These are phyloP conservation scores for Nerophis lumbriciformis DNA, from an alignment of 2,113 vertebrate genomes.

Conservation along the genomic window DNA sequence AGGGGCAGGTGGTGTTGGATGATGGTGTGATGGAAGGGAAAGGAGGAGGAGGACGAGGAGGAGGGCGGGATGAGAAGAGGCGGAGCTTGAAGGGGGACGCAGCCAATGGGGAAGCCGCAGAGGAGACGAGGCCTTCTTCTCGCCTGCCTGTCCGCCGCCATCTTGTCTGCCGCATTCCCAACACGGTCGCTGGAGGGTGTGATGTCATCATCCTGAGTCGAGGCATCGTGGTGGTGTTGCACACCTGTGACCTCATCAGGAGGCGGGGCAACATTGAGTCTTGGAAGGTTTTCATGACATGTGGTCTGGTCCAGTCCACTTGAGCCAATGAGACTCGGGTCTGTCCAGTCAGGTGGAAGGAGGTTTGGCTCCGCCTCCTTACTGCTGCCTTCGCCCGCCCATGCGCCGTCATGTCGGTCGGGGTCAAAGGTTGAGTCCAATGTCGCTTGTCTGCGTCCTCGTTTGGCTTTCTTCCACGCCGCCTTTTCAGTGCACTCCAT, in stretches of 20 bases:
- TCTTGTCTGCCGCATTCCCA: conserved; percentile 10
- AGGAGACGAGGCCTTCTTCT: conserved; percentile 20
- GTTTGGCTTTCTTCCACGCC: conserved; percentile 35
- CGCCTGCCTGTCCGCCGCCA: background rate
- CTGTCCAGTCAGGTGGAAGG: background rate
- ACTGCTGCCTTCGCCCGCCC: background rate
- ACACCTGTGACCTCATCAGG: background rate
- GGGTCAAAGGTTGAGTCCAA: background rate
- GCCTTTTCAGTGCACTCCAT: background rate
- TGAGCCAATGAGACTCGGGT: background rate
- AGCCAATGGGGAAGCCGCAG: conserved; percentile 20
- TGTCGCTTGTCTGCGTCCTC: conserved; percentile 25
- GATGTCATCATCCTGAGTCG: background rate
- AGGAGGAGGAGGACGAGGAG: conserved; percentile 44
- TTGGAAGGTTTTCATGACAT: too few species aligned
- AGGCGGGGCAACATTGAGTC: background rate
- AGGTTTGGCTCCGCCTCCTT: background rate
- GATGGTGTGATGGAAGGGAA: conserved; percentile 49
- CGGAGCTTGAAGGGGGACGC: conserved; percentile 44
- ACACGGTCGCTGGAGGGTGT: background rate
- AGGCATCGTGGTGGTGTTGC: background rate
- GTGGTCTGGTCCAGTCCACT: background rate
- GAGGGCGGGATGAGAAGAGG: conserved; percentile 42
- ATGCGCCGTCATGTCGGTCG: background rate
- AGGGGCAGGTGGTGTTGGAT: conserved; percentile 56